A percentile compares a stretch with the other conserved stretches of the same genome.
Conservation (phyloP, 2,113 vertebrate genomes). For the Rissa tridactyla region DNA sequence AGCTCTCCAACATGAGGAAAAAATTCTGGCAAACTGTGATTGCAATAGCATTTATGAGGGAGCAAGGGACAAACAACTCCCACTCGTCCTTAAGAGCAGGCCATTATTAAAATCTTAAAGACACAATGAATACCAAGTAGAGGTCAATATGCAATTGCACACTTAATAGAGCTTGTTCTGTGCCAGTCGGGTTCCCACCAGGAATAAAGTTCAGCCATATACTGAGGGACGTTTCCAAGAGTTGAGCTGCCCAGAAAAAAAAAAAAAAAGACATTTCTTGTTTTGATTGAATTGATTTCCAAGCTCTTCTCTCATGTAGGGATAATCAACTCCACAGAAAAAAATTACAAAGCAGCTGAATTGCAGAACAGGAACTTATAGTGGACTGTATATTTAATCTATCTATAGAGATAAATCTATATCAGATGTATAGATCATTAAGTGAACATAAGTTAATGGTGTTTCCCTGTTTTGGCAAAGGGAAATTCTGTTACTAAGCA, state of each 20-base stretch:
- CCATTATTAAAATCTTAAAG: not conserved
- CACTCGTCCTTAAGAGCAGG: not conserved
- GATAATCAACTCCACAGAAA: not conserved
- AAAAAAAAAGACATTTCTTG: not conserved
- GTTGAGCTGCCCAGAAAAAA: not conserved
- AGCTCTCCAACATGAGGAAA: not conserved
- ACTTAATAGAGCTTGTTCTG: not conserved
- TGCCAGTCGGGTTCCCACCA: not conserved
- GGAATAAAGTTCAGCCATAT: not conserved
- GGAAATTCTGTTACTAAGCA: not conserved
- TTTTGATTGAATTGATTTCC: not conserved
- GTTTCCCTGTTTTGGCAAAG: not conserved
- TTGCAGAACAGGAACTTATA: not conserved
- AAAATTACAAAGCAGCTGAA: not conserved
- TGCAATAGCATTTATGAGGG: not conserved
- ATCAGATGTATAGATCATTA: not conserved
- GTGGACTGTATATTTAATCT: not conserved
- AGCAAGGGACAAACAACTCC: not conserved
- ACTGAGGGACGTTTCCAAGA: not conserved
- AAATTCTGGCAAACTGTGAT: not conserved
- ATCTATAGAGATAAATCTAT: not conserved
- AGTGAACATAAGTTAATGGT: not conserved
- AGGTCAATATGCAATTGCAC: not conserved
- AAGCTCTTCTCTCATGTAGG: not conserved
- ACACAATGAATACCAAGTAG: not conserved